Percentiles rank a stretch among this genome's conserved stretches.
These are phyloP conservation scores for Esox niger DNA, from an alignment of 2,113 vertebrate genomes.

Conservation along the genomic window DNA sequence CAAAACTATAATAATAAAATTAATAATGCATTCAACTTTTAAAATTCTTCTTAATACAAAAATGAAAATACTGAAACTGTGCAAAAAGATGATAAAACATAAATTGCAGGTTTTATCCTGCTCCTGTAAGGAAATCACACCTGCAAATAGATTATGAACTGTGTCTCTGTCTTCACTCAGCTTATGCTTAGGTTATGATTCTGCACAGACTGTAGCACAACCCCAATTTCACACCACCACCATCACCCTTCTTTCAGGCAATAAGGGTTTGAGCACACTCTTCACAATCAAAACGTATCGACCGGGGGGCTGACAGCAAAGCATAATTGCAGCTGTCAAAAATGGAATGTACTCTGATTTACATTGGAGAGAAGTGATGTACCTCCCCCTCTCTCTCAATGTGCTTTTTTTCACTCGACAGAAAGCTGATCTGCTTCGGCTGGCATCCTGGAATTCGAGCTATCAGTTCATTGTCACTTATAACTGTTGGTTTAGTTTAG, in stretches of 20 bases:
- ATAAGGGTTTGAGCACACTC: constrained; percentile 8
- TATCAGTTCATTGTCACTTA: constrained; percentile 24
- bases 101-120: neutral
- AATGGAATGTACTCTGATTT: constrained; percentile 27
- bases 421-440: constrained; percentile 12
- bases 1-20: neutral
- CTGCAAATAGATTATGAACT: neutral
- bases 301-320: constrained; percentile 17
- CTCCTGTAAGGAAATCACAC: neutral
- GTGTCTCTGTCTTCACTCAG: neutral
- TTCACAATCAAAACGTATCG: constrained; percentile 1
- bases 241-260: neutral
- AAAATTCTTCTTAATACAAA: too few species aligned
- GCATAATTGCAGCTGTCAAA: constrained; percentile 46
- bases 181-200: neutral
- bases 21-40: too few species aligned
- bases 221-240: neutral
- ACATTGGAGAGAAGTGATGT: constrained; percentile 22
- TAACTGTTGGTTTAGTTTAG: constrained; percentile 19
- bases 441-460: neutral
- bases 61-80: neutral
- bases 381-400: neutral
- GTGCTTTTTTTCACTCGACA: constrained; percentile 22
- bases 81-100: too few species aligned
- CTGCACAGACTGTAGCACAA: neutral